Percentiles rank a stretch among this genome's conserved stretches.
Conservation (phyloP, 2,888 invertebrate genomes). For the Geotrupes spiniger region DNA sequence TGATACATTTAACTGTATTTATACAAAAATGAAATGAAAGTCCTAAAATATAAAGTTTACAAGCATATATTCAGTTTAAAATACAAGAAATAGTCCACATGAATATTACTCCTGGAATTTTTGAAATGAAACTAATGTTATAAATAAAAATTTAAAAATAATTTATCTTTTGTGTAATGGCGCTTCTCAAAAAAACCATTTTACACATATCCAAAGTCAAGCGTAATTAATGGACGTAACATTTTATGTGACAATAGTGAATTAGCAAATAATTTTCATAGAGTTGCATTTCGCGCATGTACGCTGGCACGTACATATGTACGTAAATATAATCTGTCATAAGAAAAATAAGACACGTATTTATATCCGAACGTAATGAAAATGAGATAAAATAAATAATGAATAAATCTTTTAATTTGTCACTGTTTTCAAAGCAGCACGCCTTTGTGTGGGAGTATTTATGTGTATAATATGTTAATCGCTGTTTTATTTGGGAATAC, state of each 20-base stretch:
- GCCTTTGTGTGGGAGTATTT: slow-evolving; percentile 44
- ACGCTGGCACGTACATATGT: not conserved
- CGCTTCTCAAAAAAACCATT: not conserved
- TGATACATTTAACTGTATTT: too few relatives aligned
- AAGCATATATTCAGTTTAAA: too few relatives aligned
- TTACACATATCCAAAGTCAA: not conserved
- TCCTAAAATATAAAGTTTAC: too few relatives aligned
- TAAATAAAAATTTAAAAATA: not conserved
- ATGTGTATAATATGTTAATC: slow-evolving; percentile 46
- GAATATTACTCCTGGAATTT: too few relatives aligned
- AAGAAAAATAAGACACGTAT: slow-evolving; percentile 1
- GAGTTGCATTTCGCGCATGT: not conserved
- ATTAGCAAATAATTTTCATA: not conserved
- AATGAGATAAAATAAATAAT: slow-evolving; percentile 37
- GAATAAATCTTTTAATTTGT: slow-evolving; percentile 49
- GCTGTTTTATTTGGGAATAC: slow-evolving; percentile 40
- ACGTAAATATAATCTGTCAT: not conserved
- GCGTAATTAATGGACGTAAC: slow-evolving; percentile 1
- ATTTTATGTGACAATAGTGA: not conserved
- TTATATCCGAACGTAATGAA: slow-evolving; percentile 15
- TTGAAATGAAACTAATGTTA: too few relatives aligned
- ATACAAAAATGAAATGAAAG: too few relatives aligned
- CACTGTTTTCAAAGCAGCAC: slow-evolving; percentile 40
- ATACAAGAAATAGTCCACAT: too few relatives aligned
- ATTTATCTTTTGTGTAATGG: not conserved